phyloP scores from a whole-genome alignment of 2,888 invertebrate genomes.

The Galeopsomyia nigrocyanea region DNA sequence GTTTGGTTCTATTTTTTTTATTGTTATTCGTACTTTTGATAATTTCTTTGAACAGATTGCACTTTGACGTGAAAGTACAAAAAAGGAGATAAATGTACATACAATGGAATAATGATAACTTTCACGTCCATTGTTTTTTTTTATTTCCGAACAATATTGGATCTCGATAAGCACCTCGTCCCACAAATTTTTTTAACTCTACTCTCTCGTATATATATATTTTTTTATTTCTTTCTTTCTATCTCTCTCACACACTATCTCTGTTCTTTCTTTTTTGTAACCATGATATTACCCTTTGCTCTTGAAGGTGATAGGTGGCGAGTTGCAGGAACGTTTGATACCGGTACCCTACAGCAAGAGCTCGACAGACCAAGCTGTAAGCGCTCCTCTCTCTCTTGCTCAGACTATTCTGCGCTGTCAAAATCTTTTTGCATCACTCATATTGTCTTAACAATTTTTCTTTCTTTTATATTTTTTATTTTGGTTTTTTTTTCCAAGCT shows the following conservation, averaged over 20 bases:
- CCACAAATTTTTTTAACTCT: no score
- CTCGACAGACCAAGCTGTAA: slow-evolving; percentile 99
- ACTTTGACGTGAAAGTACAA: slow-evolving; percentile 6
- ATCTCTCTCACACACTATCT: slow-evolving; percentile 24
- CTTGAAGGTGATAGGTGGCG: slow-evolving; percentile 99
- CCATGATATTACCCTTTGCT: slow-evolving; percentile 90
- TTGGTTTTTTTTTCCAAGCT: not conserved
- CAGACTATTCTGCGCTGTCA: slow-evolving; percentile 54
- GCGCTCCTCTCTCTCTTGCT: slow-evolving; percentile 74
- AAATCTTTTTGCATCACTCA: slow-evolving; percentile 41
- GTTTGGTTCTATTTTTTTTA: slow-evolving; percentile 10
- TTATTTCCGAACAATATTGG: no score
- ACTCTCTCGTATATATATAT: not conserved
- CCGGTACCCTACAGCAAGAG: slow-evolving; percentile 99
- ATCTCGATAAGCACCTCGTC: no score
- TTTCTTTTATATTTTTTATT: slow-evolving; percentile 13
- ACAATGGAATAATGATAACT: no score
- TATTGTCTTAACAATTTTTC: not conserved
- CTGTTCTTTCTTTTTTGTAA: slow-evolving; percentile 60
- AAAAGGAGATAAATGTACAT: no score
- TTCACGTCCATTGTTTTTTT: no score
- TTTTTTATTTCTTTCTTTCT: slow-evolving; percentile 28
- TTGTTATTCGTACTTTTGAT: not conserved
- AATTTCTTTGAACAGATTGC: not conserved
- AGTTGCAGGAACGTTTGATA: slow-evolving; percentile 99